Percentiles rank a stretch among this genome's conserved stretches.
Conservation (phyloP, 2,113 vertebrate genomes). For the Zapornia atra region DNA sequence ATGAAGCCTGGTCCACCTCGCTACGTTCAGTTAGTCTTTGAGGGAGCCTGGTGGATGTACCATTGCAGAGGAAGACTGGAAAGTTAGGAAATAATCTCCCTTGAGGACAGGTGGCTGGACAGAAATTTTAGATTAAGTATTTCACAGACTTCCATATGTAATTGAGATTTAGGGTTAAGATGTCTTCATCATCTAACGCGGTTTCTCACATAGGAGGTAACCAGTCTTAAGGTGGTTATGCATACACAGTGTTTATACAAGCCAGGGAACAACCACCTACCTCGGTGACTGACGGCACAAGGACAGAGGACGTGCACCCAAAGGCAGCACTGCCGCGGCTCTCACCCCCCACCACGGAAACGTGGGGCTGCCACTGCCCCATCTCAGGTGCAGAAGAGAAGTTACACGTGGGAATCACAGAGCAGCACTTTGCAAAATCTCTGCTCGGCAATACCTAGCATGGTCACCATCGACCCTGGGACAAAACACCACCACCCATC, state of each 20-base stretch:
- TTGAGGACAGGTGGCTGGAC: background rate
- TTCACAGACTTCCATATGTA: background rate
- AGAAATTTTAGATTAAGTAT: background rate
- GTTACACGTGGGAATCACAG: background rate
- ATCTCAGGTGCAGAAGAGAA: background rate
- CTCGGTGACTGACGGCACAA: accelerated
- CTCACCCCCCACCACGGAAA: background rate
- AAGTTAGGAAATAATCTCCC: background rate
- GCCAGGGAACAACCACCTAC: background rate
- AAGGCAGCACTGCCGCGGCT: background rate
- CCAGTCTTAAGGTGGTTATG: background rate
- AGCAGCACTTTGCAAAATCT: background rate
- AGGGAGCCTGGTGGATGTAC: background rate
- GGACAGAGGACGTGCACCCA: accelerated
- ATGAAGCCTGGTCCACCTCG: background rate
- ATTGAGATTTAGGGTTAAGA: background rate
- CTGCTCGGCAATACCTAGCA: background rate
- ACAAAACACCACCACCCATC: background rate
- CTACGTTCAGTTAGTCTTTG: background rate
- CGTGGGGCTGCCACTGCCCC: background rate
- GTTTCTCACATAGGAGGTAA: background rate
- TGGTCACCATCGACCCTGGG: background rate
- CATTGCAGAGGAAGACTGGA: background rate
- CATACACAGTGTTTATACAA: background rate
- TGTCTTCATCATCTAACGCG: background rate